Evolutionary conservation across 2,113 vertebrate genomes (phyloP).

Genomic region (Eolophus roseicapilla): DNA sequence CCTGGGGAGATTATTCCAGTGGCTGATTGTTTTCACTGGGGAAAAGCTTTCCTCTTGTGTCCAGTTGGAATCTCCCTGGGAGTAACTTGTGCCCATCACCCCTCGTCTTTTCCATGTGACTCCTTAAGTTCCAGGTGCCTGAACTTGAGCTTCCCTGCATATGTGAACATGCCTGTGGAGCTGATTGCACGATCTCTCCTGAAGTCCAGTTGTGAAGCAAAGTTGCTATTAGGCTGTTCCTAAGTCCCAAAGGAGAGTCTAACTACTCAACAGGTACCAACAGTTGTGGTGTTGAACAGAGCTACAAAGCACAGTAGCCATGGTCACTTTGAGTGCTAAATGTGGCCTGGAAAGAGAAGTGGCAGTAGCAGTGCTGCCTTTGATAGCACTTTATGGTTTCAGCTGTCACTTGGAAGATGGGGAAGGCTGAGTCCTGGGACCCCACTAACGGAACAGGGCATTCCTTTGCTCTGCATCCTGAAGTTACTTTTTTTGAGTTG

Average conservation of each 20-base stretch:
- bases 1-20: neutral
- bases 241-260: neutral
- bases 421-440: neutral
- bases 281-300: accelerated
- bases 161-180: neutral
- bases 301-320: neutral
- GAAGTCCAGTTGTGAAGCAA: neutral
- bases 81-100: neutral
- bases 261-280: neutral
- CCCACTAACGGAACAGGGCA: neutral
- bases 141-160: neutral
- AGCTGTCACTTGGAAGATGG: neutral
- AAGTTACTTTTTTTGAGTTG: neutral
- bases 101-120: neutral
- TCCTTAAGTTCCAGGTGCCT: neutral
- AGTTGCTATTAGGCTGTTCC: neutral
- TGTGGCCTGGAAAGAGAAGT: neutral
- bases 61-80: neutral
- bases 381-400: neutral
- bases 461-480: neutral
- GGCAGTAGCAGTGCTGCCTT: neutral
- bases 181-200: neutral
- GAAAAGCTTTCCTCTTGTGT: neutral
- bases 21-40: neutral
- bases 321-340: neutral